phyloP scores from a whole-genome alignment of 2,888 invertebrate species.

The Myathropa florea region DNA sequence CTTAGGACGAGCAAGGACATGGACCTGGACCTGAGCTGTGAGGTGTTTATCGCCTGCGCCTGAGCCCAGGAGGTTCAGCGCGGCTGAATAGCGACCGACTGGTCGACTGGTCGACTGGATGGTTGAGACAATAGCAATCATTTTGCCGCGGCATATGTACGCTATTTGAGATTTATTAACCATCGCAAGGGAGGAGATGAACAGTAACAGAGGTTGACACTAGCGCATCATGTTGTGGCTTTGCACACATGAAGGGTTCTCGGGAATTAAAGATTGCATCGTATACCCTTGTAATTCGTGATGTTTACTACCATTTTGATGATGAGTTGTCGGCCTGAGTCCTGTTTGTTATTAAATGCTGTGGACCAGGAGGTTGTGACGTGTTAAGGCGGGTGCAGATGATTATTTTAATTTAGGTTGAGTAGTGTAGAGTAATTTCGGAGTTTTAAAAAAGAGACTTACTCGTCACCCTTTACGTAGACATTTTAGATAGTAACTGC shows the following conservation, averaged over 20 bases:
- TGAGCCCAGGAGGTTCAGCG: background rate
- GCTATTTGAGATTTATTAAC: background rate
- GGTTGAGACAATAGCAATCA: background rate
- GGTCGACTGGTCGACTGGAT: background rate
- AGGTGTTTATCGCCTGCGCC: background rate
- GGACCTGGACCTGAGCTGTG: background rate
- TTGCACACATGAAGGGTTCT: background rate
- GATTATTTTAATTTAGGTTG: background rate
- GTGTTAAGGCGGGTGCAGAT: background rate
- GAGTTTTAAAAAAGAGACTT: background rate
- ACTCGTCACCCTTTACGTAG: too few relatives aligned
- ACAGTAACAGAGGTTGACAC: background rate
- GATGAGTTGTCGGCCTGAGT: background rate
- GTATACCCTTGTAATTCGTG: background rate
- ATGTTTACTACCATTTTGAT: background rate
- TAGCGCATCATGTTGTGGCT: background rate
- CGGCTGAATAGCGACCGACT: too few relatives aligned
- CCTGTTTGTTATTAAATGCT: background rate
- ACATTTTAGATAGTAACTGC: too few relatives aligned
- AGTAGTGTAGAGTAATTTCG: background rate
- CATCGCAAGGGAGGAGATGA: background rate
- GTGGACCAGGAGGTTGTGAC: background rate
- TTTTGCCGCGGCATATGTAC: background rate
- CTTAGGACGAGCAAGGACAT: background rate
- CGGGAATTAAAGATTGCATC: background rate